Evolutionary conservation across 2,113 vertebrate genomes (phyloP).

Genomic region (Rhipidura dahli): DNA sequence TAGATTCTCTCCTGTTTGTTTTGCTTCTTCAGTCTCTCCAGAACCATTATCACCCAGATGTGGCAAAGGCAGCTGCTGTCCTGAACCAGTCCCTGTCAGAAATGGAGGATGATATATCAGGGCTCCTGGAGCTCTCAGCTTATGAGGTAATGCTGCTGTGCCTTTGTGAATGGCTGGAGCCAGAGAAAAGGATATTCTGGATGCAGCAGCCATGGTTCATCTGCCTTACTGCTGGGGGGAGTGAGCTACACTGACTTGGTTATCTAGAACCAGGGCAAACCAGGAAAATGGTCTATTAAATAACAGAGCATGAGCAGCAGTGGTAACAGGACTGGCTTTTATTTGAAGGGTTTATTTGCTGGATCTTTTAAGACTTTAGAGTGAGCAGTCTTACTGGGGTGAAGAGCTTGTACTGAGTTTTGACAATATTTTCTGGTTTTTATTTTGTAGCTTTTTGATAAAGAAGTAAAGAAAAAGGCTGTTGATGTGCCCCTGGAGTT

Average conservation of each 20-base stretch:
- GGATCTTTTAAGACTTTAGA: neutral
- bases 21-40: constrained; percentile 81
- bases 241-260: neutral
- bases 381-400: neutral
- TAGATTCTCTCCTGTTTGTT: neutral
- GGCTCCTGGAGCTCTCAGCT: constrained; percentile 80
- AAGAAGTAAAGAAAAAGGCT: constrained; percentile 78
- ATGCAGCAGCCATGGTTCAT: fast-evolving
- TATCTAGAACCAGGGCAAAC: neutral
- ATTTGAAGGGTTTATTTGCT: neutral
- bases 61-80: constrained; percentile 80
- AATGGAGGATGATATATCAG: constrained; percentile 80
- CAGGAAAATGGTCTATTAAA: neutral
- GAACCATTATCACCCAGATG: constrained; percentile 90
- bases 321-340: neutral
- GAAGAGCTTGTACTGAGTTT: neutral
- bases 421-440: neutral
- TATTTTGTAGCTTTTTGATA: constrained; percentile 84
- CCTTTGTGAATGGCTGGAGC: neutral
- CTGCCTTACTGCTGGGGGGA: neutral
- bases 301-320: neutral
- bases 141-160: constrained; percentile 75
- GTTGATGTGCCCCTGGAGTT: constrained; percentile 83
- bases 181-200: neutral
- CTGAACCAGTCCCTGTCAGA: constrained; percentile 79